Evolutionary conservation across 1,140 invertebrate genomes (phyloP).

Genomic region (Pseudomyrmex concolor): DNA sequence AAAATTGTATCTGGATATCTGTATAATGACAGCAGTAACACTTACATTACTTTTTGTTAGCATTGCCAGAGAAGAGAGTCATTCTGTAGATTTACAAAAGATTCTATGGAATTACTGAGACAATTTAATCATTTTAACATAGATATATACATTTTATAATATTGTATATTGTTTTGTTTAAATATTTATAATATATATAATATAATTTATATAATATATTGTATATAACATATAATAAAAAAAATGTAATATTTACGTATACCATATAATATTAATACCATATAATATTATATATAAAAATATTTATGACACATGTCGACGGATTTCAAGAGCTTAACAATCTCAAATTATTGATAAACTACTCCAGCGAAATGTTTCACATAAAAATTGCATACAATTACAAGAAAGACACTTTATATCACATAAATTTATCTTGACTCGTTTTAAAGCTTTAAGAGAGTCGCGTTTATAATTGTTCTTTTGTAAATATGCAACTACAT

Average conservation of each 20-base stretch:
- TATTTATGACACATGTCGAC: constrained; percentile 22
- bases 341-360: constrained; percentile 18
- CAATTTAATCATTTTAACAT: constrained; percentile 32
- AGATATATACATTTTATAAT: constrained; percentile 23
- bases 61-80: background rate
- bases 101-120: constrained; percentile 34
- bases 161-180: constrained; percentile 4
- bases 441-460: background rate
- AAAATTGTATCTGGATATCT: background rate
- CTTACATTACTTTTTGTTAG: background rate
- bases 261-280: too few species aligned
- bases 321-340: constrained; percentile 5
- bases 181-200: constrained; percentile 29
- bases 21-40: constrained; percentile 39
- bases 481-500: too few species aligned
- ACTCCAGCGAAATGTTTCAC: background rate
- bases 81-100: too few species aligned
- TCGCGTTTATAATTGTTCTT: too few species aligned
- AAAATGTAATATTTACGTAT: constrained; percentile 12
- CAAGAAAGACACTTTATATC: background rate
- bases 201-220: constrained; percentile 45
- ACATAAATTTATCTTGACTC: background rate
- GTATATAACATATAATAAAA: constrained; percentile 13
- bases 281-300: constrained; percentile 44
- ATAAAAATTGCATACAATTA: constrained; percentile 6